Evolutionary conservation across 64 coral and sea anemone genomes (phyloP).

Genomic region (Montipora efflorescens): DNA sequence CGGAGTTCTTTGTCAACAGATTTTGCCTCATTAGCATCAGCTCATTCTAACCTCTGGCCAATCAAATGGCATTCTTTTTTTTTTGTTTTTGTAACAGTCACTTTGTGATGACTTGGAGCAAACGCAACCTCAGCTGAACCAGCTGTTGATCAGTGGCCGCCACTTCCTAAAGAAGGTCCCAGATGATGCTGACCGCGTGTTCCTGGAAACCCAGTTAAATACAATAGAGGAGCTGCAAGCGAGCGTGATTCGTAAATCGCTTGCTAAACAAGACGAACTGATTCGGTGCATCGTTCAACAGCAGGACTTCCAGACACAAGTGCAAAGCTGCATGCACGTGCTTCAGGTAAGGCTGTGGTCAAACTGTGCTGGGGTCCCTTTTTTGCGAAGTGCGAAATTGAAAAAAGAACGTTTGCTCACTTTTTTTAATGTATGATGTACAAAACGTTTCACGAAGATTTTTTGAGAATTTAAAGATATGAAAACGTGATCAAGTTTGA

Average conservation of each 20-base stretch:
- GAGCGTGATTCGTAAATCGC: slow-evolving; percentile 72
- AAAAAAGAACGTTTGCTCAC: no score
- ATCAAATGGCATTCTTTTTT: neutral
- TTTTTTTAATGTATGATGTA: no score
- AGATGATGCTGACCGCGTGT: slow-evolving; percentile 64
- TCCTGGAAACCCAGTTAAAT: slow-evolving; percentile 74
- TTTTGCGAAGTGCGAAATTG: no score
- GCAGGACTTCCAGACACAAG: slow-evolving; percentile 89
- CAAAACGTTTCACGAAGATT: no score
- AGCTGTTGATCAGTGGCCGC: slow-evolving; percentile 59
- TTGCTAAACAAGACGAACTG: slow-evolving; percentile 84
- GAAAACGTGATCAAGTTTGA: no score
- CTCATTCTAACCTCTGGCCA: no score
- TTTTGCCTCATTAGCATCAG: no score
- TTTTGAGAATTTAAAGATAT: no score
- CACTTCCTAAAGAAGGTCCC: slow-evolving; percentile 54
- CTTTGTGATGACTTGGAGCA: slow-evolving; percentile 84
- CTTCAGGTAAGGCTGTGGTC: slow-evolving; percentile 2
- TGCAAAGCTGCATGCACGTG: slow-evolving; percentile 86
- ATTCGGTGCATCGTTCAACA: slow-evolving; percentile 81
- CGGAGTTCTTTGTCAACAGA: no score
- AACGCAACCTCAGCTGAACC: slow-evolving; percentile 48
- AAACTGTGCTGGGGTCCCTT: neutral
- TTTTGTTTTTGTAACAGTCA: slow-evolving; percentile 26
- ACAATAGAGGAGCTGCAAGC: slow-evolving; percentile 67